Conservation (phyloP, 2,797 vertebrate genomes). For the Cossypha heuglini region DNA sequence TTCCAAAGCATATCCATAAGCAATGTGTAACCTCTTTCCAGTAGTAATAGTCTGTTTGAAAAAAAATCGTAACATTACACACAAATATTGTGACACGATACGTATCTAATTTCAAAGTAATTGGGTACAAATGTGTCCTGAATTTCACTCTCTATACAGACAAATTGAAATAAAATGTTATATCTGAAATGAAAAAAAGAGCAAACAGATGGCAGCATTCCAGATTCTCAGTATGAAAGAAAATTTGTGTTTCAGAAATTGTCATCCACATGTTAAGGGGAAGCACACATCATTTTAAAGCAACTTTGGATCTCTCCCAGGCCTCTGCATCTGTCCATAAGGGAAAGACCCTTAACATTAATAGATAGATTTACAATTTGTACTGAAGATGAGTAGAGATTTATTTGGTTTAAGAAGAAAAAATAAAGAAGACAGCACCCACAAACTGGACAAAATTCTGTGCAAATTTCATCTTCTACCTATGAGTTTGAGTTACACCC, state of each 20-base stretch:
- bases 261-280: neutral
- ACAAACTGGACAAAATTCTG: neutral
- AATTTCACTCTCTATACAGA: neutral
- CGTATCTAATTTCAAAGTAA: neutral
- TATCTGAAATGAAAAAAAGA: neutral
- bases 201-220: neutral
- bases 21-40: neutral
- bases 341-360: neutral
- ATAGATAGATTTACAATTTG: neutral
- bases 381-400: neutral
- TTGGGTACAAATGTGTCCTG: neutral
- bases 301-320: neutral
- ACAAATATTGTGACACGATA: neutral
- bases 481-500: fast-evolving
- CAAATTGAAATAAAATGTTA: neutral
- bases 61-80: neutral
- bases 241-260: neutral
- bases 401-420: neutral
- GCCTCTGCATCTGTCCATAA: fast-evolving
- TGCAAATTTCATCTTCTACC: neutral
- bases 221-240: neutral
- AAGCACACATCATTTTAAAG: neutral
- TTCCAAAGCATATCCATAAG: neutral
- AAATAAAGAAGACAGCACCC: neutral
- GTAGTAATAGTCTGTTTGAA: neutral